A percentile compares a stretch with the other conserved stretches of the same genome.
phyloP scores from a whole-genome alignment of 2,797 vertebrate species.

The Hoplostethus atlanticus region DNA sequence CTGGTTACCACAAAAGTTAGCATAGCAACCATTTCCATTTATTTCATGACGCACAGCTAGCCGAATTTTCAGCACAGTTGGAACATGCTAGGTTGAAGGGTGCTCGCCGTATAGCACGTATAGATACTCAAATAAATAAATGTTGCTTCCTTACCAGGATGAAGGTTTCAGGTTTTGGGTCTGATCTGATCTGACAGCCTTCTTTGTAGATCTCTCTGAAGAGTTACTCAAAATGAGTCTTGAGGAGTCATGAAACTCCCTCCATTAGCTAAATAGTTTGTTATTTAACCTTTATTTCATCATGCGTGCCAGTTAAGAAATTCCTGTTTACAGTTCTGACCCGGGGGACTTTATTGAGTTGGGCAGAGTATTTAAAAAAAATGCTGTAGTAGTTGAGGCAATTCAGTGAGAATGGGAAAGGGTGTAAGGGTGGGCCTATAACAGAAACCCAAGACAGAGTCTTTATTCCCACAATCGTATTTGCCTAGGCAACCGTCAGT shows the following conservation, averaged over 20 bases:
- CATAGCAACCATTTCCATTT: constrained; percentile 5
- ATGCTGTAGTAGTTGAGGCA: background rate
- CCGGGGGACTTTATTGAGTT: background rate
- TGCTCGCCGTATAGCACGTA: constrained; percentile 46
- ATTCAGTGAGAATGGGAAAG: background rate
- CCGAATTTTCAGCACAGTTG: constrained; percentile 30
- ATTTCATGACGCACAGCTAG: background rate
- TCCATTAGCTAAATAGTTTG: background rate
- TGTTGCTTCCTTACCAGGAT: constrained; percentile 35
- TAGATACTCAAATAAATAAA: constrained; percentile 58
- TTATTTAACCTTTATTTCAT: background rate
- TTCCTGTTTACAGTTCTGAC: background rate
- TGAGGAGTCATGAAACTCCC: background rate
- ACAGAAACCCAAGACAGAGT: background rate
- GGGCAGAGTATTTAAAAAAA: background rate
- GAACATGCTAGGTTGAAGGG: constrained; percentile 36
- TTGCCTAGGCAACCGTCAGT: background rate
- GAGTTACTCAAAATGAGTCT: background rate
- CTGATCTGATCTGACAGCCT: background rate
- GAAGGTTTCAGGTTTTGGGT: constrained; percentile 5
- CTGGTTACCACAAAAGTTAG: constrained; percentile 13
- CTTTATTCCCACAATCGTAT: background rate
- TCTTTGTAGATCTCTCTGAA: background rate
- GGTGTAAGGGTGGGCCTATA: background rate
- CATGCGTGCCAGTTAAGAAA: background rate